Conservation (phyloP, 2,797 vertebrate genomes). For the Anomalospiza imberbis region DNA sequence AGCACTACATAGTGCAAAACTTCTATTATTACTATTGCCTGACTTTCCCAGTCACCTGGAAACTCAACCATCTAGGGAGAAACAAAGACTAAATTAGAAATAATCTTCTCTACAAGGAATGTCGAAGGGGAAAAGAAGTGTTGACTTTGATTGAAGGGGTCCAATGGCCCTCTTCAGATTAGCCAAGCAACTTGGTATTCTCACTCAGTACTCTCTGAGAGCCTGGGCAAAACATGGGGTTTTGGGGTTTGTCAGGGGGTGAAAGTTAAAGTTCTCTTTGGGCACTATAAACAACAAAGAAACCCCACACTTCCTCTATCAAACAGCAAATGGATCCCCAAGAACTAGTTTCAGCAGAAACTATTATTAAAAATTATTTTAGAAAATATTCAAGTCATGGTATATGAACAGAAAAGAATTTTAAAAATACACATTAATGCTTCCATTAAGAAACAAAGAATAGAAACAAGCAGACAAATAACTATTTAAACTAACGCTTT, state of each 20-base stretch:
- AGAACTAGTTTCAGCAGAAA: not conserved
- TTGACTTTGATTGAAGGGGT: not conserved
- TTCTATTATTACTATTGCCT: not conserved
- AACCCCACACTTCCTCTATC: not conserved
- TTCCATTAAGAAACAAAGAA: not conserved
- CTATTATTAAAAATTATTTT: not conserved
- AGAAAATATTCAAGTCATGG: not conserved
- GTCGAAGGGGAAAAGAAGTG: not conserved
- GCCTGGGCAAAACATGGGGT: accelerated
- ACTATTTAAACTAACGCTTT: not conserved
- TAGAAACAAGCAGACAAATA: not conserved
- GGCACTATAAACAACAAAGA: not conserved
- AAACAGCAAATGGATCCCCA: not conserved
- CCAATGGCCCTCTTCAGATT: not conserved
- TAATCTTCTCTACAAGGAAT: not conserved
- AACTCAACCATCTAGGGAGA: not conserved
- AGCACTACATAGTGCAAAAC: not conserved
- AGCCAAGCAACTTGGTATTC: not conserved
- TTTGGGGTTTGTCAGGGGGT: not conserved
- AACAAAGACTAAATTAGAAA: not conserved
- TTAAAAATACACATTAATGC: not conserved
- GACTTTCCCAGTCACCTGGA: not conserved
- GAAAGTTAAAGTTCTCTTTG: not conserved
- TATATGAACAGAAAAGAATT: not conserved
- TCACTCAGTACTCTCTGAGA: not conserved